Conservation (phyloP, 1,140 invertebrate species). For the Andrena cerasifolii region DNA sequence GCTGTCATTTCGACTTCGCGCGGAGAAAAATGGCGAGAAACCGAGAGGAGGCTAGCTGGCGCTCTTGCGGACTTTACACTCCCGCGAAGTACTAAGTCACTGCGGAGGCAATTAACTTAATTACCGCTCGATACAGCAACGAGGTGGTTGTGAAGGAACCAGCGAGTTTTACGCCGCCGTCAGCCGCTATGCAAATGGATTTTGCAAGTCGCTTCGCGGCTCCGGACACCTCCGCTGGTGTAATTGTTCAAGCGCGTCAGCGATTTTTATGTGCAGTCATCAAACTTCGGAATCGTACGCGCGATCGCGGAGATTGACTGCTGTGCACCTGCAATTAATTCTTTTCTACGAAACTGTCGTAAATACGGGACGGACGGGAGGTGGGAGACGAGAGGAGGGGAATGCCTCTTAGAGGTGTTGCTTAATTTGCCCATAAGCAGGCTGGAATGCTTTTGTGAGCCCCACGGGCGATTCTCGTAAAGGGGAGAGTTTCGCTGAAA, state of each 20-base stretch:
- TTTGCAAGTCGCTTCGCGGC: constrained; percentile 28
- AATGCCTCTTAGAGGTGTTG: not conserved
- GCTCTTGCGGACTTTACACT: constrained; percentile 36
- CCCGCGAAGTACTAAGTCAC: constrained; percentile 55
- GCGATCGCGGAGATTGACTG: not conserved
- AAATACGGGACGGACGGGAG: not conserved
- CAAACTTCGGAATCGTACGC: not conserved
- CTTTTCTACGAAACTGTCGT: constrained; percentile 17
- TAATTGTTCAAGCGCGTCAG: constrained; percentile 16
- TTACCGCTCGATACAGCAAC: constrained; percentile 63
- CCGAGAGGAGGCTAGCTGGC: not conserved
- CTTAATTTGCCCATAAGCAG: not conserved
- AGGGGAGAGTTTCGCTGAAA: not conserved
- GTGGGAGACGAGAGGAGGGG: too few relatives aligned
- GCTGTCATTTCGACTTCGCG: constrained; percentile 52
- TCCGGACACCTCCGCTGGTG: not conserved
- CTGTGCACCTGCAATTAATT: constrained; percentile 17
- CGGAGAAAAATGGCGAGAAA: constrained; percentile 26
- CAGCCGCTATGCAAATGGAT: constrained; percentile 43
- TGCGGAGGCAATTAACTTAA: constrained; percentile 68
- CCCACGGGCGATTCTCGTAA: not conserved
- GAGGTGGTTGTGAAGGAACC: constrained; percentile 47
- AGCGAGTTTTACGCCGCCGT: constrained; percentile 42
- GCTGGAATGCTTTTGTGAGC: not conserved
- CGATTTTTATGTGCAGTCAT: not conserved